Percentiles rank a stretch among this genome's conserved stretches.
phyloP scores from a whole-genome alignment of 2,888 invertebrate species.

The Cistogaster globosa region DNA sequence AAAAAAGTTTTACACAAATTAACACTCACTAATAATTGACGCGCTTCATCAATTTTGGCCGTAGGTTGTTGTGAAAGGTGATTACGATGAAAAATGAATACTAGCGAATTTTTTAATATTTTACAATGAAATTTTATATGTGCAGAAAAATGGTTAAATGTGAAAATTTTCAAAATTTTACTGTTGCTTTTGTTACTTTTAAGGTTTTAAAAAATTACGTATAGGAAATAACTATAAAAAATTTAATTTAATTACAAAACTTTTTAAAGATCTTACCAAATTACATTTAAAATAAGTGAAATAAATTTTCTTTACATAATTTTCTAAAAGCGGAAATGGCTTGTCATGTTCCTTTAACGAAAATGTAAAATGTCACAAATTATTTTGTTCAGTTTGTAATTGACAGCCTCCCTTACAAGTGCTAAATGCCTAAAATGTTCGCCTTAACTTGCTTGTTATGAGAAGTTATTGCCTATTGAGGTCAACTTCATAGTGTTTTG shows the following conservation, averaged over 20 bases:
- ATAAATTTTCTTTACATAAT: not conserved
- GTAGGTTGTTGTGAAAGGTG: conserved; percentile 51
- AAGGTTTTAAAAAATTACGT: not conserved
- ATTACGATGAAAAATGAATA: not conserved
- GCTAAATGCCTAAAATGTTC: not conserved
- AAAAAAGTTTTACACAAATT: conserved; percentile 62
- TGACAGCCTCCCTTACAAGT: not conserved
- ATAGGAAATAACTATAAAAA: not conserved
- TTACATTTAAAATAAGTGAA: not conserved
- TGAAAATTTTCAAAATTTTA: too few species aligned
- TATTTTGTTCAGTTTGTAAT: not conserved
- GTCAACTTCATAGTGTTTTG: not conserved
- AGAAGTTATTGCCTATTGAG: conserved; percentile 7
- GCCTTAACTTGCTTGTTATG: conserved; percentile 18
- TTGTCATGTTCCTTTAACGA: conserved; percentile 28
- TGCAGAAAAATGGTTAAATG: too few species aligned
- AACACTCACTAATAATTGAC: conserved; percentile 55
- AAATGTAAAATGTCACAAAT: conserved; percentile 23
- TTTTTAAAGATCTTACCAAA: not conserved
- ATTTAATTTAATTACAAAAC: not conserved
- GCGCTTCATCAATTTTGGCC: conserved; percentile 46
- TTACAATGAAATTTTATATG: not conserved
- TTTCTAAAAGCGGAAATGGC: conserved; percentile 34
- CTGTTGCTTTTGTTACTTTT: too few species aligned
- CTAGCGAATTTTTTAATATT: not conserved